Conservation (phyloP, 2,888 invertebrate genomes). For the Cataglyphis cursor region DNA sequence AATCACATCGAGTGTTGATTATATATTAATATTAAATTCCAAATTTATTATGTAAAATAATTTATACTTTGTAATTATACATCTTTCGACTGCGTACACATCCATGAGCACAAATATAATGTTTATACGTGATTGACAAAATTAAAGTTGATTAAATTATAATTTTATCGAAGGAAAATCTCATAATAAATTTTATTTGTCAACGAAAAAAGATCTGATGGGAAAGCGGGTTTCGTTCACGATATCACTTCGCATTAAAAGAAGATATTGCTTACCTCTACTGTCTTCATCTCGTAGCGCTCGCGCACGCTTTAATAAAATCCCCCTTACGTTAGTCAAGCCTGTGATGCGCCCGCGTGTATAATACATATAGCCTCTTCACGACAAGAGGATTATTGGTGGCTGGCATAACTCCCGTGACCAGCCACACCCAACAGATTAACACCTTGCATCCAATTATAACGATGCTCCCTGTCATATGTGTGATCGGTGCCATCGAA, state of each 20-base stretch:
- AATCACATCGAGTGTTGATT: background rate
- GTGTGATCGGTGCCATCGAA: constrained; percentile 66
- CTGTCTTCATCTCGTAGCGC: constrained; percentile 68
- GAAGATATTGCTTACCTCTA: constrained; percentile 73
- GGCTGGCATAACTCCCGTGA: constrained; percentile 76
- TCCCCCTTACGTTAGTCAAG: constrained; percentile 68
- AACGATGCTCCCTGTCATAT: constrained; percentile 70
- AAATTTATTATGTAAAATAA: background rate
- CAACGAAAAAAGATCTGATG: constrained; percentile 4
- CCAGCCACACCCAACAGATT: constrained; percentile 78
- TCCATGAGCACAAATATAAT: background rate
- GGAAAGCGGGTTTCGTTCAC: too few relatives aligned
- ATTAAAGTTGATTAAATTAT: background rate
- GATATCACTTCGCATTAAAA: constrained; percentile 45
- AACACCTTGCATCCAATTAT: constrained; percentile 80
- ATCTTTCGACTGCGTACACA: background rate
- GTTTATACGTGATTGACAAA: background rate
- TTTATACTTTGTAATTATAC: background rate
- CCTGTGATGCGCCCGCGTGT: constrained; percentile 70
- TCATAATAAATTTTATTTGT: constrained; percentile 27
- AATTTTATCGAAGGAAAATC: background rate
- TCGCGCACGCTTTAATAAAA: constrained; percentile 74
- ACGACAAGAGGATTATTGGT: constrained; percentile 77
- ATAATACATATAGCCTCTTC: constrained; percentile 67
- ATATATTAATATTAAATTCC: background rate